phyloP scores from a whole-genome alignment of 1,140 invertebrate genomes.

The Diabrotica undecimpunctata region DNA sequence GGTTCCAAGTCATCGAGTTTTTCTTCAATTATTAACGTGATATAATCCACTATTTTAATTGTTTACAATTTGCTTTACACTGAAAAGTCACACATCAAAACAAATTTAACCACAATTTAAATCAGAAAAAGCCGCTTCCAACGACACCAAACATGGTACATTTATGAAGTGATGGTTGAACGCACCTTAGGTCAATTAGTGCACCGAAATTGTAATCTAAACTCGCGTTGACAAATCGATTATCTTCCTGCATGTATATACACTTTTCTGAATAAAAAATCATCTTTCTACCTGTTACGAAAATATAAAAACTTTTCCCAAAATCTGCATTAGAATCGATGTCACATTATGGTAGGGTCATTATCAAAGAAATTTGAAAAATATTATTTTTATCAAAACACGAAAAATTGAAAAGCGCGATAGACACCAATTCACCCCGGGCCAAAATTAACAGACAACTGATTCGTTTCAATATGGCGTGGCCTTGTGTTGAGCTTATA shows the following conservation, averaged over 20 bases:
- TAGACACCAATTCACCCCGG: constrained; percentile 35
- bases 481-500: constrained; percentile 47
- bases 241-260: constrained; percentile 41
- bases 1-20: neutral
- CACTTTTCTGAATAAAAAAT: constrained; percentile 33
- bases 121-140: constrained; percentile 27
- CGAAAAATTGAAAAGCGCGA: constrained; percentile 32
- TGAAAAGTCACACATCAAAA: neutral
- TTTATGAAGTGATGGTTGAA: constrained; percentile 26
- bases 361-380: constrained; percentile 7
- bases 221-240: constrained; percentile 49
- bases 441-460: constrained; percentile 47
- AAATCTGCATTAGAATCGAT: neutral
- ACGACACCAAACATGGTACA: constrained; percentile 39
- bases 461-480: constrained; percentile 50
- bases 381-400: constrained; percentile 29
- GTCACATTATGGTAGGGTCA: neutral
- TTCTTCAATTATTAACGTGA: neutral
- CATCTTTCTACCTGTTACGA: constrained; percentile 7
- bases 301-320: constrained; percentile 6
- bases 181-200: constrained; percentile 44
- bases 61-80: neutral
- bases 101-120: neutral
- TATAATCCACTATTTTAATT: neutral
- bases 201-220: constrained; percentile 48